Evolutionary conservation across 2,888 invertebrate genomes (phyloP), one percentile per base, ranked within the genome.

Genomic region (Sialis fuliginosa): DNA sequence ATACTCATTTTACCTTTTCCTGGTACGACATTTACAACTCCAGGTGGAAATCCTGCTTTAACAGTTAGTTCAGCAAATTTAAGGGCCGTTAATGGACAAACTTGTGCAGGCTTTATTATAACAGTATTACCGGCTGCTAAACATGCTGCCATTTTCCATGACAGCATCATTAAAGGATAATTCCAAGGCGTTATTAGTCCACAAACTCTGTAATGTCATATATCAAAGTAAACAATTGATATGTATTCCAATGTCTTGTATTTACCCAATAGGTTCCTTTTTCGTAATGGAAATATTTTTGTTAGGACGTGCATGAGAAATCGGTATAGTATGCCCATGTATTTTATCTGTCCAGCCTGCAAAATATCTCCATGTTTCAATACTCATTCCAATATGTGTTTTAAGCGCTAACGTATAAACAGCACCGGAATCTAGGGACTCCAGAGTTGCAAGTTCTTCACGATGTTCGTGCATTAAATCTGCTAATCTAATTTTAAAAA

Each of bases 71-170:
- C 95, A 1, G 93, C 95, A 63, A 96, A 92, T 62, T 96, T 96
- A 10, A 96, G 68, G 0, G 96, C 95, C 0, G 95, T 95, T 30
- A 96, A 68, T 0, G 96, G 93, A 48, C 90, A 91, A 0, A 84
- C 82, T 58, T 84, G 84, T 1, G 96, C 95, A 0, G 96, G 96
- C 64, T 96, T 96, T 64, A 95, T 87, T 1, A 96, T 81, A 0
- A 95, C 92, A 0, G 95, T 93, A 61, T 96, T 96, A 34, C 96
- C 96, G 6, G 95, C 93, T 0, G 95, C 93, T 42, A 96, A 70
- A 59, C 95, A 96, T 4, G 96, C 91, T 0, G 95, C 93, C 91
- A 95, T 92, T 65, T 96, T 96, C 95, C 95, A 96, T 0, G 92
- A 89, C 8, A 96, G 66, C 96, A 96, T 97, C 96, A 97, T 96